phyloP scores from a whole-genome alignment of 2,113 vertebrate genomes.

The Seriola quinqueradiata region DNA sequence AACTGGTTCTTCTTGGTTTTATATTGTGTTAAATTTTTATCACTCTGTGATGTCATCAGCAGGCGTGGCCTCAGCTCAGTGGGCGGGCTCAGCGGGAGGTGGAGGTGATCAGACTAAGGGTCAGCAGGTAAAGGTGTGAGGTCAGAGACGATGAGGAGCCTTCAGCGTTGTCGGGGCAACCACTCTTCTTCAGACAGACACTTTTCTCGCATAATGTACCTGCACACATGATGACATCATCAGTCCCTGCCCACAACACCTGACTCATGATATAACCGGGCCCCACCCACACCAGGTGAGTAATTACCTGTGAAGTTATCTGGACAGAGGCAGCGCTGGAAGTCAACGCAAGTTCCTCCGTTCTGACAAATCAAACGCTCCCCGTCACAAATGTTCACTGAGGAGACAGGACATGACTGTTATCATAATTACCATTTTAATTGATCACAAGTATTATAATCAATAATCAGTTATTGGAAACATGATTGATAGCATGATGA shows the following conservation, averaged over 20 bases:
- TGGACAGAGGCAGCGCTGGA: constrained; percentile 90
- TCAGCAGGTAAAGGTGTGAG: constrained; percentile 65
- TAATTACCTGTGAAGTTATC: constrained; percentile 64
- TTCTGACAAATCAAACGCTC: constrained; percentile 90
- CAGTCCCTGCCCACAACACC: not conserved
- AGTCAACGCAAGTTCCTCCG: constrained; percentile 92
- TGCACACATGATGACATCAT: constrained; percentile 47
- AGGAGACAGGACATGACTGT: not conserved
- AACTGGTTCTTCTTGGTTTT: not conserved
- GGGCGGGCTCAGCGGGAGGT: constrained; percentile 15
- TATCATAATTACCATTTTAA: not conserved
- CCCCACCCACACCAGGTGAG: not conserved
- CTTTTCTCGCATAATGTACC: constrained; percentile 87
- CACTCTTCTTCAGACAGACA: constrained; percentile 75
- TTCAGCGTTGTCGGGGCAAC: constrained; percentile 78
- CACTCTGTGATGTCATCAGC: not conserved
- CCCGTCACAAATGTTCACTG: constrained; percentile 91
- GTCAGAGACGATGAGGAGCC: constrained; percentile 61
- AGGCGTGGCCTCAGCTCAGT: not conserved
- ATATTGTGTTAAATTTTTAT: not conserved
- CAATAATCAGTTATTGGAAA: no score
- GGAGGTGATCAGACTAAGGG: constrained; percentile 71
- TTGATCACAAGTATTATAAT: no score
- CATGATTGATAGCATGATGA: not conserved
- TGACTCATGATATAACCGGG: not conserved